phyloP scores from a whole-genome alignment of 2,113 vertebrate genomes.

The Verasper variegatus region DNA sequence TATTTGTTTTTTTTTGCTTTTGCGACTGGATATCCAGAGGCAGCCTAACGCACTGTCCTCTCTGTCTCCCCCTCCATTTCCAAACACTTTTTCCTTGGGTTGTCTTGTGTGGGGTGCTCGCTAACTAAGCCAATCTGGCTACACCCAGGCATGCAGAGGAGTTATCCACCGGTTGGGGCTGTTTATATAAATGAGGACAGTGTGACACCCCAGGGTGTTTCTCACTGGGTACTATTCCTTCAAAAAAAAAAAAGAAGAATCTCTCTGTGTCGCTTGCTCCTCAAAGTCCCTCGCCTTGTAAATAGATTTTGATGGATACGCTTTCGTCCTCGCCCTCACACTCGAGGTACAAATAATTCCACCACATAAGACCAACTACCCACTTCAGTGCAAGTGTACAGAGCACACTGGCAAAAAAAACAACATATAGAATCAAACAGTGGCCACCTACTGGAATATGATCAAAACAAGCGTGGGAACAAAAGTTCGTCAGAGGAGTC shows the following conservation, averaged over 20 bases:
- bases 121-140: conserved; percentile 81
- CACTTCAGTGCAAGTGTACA: conserved; percentile 39
- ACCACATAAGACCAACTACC: conserved; percentile 47
- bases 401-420: conserved; percentile 44
- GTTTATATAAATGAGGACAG: conserved; percentile 80
- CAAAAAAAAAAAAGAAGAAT: conserved; percentile 40
- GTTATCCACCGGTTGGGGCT: conserved; percentile 74
- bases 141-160: conserved; percentile 78
- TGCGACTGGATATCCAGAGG: conserved; percentile 75
- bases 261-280: conserved; percentile 67
- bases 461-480: conserved; percentile 64
- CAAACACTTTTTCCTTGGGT: conserved; percentile 71
- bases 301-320: conserved; percentile 78
- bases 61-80: conserved; percentile 57
- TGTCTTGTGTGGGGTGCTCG: conserved; percentile 73
- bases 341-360: conserved; percentile 66
- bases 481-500: conserved; percentile 43
- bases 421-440: conserved; percentile 50
- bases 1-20: conserved; percentile 54
- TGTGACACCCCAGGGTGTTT: conserved; percentile 80
- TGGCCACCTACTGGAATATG: conserved; percentile 50
- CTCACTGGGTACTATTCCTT: conserved; percentile 68
- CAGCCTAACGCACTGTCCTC: conserved; percentile 65
- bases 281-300: conserved; percentile 73
- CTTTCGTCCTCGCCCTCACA: conserved; percentile 67